Percentiles rank a stretch among this genome's conserved stretches.
These are phyloP conservation scores for Neogale vison DNA, from an alignment of 2,113 vertebrate genomes.

Conservation along the genomic window DNA sequence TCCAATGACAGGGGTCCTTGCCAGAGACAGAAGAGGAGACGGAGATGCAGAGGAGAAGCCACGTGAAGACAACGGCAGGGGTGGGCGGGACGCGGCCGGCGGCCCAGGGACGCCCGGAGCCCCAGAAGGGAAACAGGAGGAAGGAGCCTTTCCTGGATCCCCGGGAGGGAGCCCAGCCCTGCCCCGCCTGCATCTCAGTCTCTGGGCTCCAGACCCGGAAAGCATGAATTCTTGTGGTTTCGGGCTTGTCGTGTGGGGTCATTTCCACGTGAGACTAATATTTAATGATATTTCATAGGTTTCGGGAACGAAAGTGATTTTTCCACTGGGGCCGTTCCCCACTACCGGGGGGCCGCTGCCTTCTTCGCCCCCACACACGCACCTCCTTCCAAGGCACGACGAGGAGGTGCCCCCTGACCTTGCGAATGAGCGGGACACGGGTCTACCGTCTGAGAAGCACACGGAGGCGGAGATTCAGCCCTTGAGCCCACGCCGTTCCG, in stretches of 20 bases:
- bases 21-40: neutral
- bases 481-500: rapidly evolving
- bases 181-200: neutral
- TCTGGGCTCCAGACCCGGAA: neutral
- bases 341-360: rapidly evolving
- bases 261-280: neutral
- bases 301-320: rapidly evolving
- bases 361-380: neutral
- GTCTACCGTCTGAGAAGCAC: rapidly evolving
- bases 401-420: too few species aligned
- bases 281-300: neutral
- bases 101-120: rapidly evolving
- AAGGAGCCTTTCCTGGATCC: too few species aligned
- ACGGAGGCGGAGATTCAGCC: rapidly evolving
- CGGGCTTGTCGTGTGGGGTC: neutral
- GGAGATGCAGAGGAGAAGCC: neutral
- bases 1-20: neutral
- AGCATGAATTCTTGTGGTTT: neutral
- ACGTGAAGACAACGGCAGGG: too few species aligned
- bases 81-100: neutral
- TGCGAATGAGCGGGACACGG: rapidly evolving
- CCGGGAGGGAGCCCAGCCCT: rapidly evolving
- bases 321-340: rapidly evolving
- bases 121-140: neutral
- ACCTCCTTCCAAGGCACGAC: neutral